Base-by-base conservation (phyloP, 2,113 vertebrate genomes). In the Pipra filicauda region DNA sequence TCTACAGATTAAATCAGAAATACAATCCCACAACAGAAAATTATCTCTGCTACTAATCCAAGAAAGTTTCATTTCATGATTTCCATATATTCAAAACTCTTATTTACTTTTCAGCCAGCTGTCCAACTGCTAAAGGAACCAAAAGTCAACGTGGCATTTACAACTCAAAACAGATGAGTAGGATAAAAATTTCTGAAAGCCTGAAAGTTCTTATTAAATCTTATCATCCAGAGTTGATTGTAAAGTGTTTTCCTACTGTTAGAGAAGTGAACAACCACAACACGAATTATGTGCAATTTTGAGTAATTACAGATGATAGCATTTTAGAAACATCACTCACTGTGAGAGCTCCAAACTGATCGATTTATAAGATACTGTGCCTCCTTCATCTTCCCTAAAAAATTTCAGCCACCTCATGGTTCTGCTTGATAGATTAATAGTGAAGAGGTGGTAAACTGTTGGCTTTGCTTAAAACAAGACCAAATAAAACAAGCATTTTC, bases 271-370 rank as follows among this genome's bases (percentile, higher is more conserved):
- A 82, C 11, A 77, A 93, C 44, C 66, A 89, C 89, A 97, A 94
- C 81, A 93, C 90, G 95, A 96, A 97, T 96, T 88, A 88, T 57
- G 67, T 83, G 69, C 83, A 88, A 89, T 96, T 97, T 96, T 86
- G 77, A 96, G 93, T 95, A 95, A 96, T 97, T 95, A 97, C 91
- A 93, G 93, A 84, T 91, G 55, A 73, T 80, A 95, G 95, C 96
- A 80, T 96, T 95, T 89, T 65, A 7, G 67, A 97, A 96, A 95
- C 51, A 95, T 79, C 66, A 58, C 24, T 96, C 94, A 92, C 92
- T 83, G 67, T 88, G 66, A 95, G 85, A 84, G 49, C 46, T 93
- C 79, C 85, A 83, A 96, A 89, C 79, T 75, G 55, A 91, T 75
- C 27, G 0, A 82, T 93, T 95, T 95, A 91, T 75, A 82, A 65